phyloP scores from a whole-genome alignment of 2,797 vertebrate species.

The Simalia tracyae region DNA sequence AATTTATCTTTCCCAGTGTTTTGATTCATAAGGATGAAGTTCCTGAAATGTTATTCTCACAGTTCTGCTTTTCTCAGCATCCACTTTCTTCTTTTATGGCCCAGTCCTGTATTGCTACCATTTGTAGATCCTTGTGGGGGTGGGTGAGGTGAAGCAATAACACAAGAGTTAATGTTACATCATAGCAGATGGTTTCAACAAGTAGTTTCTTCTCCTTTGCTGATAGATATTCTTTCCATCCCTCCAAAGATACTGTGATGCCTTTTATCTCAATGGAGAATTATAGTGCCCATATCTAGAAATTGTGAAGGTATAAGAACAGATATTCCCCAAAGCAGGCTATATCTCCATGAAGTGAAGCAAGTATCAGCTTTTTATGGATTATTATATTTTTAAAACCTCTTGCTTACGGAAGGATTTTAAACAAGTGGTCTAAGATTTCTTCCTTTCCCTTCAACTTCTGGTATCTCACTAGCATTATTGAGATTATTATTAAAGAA shows the following conservation, averaged over 20 bases:
- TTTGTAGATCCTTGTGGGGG: background rate
- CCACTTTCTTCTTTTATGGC: background rate
- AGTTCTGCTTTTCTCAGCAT: background rate
- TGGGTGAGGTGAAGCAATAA: background rate
- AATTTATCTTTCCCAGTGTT: constrained; percentile 17
- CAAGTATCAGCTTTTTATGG: background rate
- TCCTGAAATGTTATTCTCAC: constrained; percentile 3
- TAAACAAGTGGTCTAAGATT: background rate
- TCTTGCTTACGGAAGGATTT: background rate
- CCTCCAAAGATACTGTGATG: background rate
- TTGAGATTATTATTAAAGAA: constrained; percentile 13
- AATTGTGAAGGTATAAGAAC: background rate
- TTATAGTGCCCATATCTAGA: background rate
- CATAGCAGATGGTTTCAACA: background rate
- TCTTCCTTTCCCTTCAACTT: background rate
- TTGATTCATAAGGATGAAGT: constrained; percentile 13
- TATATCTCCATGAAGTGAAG: background rate
- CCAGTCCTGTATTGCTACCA: background rate
- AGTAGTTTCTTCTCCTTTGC: background rate
- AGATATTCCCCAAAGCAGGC: background rate
- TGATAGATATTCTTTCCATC: background rate
- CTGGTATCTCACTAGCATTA: constrained; percentile 2
- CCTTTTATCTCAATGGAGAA: background rate
- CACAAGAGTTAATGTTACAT: background rate
- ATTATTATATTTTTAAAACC: background rate